Evolutionary conservation across 2,113 vertebrate genomes (phyloP).

Genomic region (Hucho hucho): DNA sequence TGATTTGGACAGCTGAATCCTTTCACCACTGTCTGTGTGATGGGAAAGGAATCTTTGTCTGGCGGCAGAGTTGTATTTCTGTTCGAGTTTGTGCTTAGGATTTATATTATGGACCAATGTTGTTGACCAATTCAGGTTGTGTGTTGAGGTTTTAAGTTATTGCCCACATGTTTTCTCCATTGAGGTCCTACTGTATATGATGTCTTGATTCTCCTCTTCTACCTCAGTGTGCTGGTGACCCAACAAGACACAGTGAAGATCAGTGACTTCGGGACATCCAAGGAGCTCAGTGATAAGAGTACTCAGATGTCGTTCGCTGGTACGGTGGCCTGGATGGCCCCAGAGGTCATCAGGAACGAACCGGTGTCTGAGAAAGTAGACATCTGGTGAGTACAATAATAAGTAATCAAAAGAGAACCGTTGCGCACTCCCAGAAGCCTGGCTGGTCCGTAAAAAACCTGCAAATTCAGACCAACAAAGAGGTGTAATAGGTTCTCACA

Average conservation of each 20-base stretch:
- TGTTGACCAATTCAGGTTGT: no score
- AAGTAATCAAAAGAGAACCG: no score
- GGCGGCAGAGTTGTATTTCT: no score
- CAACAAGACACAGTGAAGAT: slow-evolving; percentile 95
- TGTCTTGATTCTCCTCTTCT: background rate
- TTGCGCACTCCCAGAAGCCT: no score
- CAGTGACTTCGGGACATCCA: slow-evolving; percentile 97
- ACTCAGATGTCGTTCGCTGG: slow-evolving; percentile 99
- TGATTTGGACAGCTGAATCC: no score
- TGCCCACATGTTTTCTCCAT: no score
- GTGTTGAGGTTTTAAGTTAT: no score
- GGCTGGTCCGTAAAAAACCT: background rate
- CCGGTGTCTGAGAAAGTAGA: slow-evolving; percentile 98
- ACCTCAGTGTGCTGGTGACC: slow-evolving; percentile 90
- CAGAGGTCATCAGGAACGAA: slow-evolving; percentile 96
- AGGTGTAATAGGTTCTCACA: background rate
- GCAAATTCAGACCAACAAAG: background rate
- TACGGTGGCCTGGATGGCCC: slow-evolving; percentile 98
- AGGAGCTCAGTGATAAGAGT: slow-evolving; percentile 98
- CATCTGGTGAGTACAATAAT: slow-evolving; percentile 86
- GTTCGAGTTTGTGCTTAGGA: no score
- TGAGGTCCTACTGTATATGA: background rate
- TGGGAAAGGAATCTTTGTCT: no score
- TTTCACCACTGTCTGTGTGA: no score
- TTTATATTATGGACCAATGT: no score